These are phyloP conservation scores for Heliornis fulica DNA, from an alignment of 2,113 vertebrate genomes.

Conservation along the genomic window DNA sequence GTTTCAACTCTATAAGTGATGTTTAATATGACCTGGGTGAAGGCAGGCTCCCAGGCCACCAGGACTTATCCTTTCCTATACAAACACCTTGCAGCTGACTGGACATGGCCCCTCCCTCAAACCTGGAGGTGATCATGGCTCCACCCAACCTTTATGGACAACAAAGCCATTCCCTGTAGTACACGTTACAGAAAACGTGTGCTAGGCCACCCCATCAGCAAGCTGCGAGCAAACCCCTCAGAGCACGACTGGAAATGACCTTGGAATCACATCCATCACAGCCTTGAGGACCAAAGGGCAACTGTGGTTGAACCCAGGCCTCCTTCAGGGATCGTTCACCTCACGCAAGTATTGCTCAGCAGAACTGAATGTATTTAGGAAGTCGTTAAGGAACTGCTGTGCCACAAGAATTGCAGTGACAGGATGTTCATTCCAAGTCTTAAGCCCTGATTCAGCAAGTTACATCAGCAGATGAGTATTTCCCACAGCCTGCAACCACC, in stretches of 20 bases:
- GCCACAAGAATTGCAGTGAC: neutral
- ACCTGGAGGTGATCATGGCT: neutral
- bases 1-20: neutral
- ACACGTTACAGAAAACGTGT: neutral
- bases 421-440: constrained; percentile 9
- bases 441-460: constrained; percentile 33
- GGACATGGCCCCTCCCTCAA: neutral
- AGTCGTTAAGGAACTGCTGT: neutral
- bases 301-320: neutral
- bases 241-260: neutral
- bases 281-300: neutral
- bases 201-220: neutral
- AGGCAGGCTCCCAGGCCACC: neutral
- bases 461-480: constrained; percentile 30
- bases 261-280: neutral
- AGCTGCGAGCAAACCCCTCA: neutral
- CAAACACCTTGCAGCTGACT: neutral
- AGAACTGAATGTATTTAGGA: neutral
- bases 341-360: neutral
- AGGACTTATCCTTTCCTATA: neutral
- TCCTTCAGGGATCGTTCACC: neutral
- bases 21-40: neutral
- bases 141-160: neutral
- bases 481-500: neutral
- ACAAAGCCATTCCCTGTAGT: neutral